These are phyloP conservation scores for Phalera bucephala DNA, from an alignment of 2,888 invertebrate genomes.

Conservation along the genomic window DNA sequence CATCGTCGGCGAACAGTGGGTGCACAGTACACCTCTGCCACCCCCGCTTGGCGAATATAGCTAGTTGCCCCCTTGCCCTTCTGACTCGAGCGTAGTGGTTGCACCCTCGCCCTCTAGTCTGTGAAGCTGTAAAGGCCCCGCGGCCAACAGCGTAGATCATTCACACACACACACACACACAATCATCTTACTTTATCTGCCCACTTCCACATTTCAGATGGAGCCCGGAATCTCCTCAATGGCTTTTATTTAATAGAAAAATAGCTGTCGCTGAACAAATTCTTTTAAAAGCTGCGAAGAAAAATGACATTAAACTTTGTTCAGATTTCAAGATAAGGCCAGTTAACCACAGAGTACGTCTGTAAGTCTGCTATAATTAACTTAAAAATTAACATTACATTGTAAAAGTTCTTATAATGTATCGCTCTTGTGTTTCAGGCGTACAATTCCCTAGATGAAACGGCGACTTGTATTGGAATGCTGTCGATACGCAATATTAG, in stretches of 20 bases:
- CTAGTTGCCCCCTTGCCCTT: no score
- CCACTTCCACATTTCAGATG: no score
- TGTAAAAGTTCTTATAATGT: neutral
- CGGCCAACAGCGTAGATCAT: no score
- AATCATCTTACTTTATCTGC: no score
- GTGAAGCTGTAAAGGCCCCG: no score
- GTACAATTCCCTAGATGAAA: constrained; percentile 60
- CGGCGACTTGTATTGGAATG: constrained; percentile 55
- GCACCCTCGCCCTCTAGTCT: no score
- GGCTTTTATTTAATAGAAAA: constrained; percentile 64
- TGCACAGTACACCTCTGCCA: no score
- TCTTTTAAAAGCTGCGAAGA: constrained; percentile 55
- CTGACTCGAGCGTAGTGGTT: no score
- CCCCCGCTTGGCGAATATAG: no score
- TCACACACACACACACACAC: no score
- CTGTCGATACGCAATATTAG: constrained; percentile 57
- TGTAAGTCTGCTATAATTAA: constrained; percentile 35
- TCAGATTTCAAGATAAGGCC: constrained; percentile 72
- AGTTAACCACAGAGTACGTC: constrained; percentile 70
- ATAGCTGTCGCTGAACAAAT: constrained; percentile 56
- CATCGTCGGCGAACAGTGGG: no score
- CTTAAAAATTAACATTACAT: neutral
- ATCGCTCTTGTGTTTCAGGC: constrained; percentile 51
- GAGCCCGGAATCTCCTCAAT: constrained; percentile 73
- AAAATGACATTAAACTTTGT: constrained; percentile 56